phyloP scores from a whole-genome alignment of 2,797 vertebrate genomes.

The Cephalopachus bancanus region DNA sequence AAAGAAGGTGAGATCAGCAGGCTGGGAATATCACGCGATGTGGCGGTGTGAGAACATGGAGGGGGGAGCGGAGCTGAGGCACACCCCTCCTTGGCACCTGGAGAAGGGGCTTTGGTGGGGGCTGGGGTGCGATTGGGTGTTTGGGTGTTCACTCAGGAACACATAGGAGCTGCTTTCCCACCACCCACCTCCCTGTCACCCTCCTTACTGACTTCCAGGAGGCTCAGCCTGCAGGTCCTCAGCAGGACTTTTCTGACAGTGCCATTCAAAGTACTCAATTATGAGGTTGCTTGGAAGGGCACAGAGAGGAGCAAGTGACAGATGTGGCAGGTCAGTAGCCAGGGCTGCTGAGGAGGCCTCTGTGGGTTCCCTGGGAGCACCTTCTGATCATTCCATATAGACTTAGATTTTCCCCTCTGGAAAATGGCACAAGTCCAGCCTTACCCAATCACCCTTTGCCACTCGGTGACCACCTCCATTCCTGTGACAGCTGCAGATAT shows the following conservation, averaged over 20 bases:
- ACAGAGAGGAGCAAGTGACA: not conserved
- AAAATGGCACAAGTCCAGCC: not conserved
- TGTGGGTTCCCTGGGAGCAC: not conserved
- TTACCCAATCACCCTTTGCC: not conserved
- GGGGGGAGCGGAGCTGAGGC: not conserved
- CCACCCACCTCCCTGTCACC: not conserved
- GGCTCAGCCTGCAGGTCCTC: no score
- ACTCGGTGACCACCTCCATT: not conserved
- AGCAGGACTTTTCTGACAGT: not conserved
- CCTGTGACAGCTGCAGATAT: not conserved
- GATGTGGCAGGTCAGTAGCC: not conserved
- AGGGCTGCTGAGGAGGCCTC: not conserved
- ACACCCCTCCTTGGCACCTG: accelerated
- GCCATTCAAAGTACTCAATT: accelerated
- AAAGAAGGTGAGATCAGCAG: slow-evolving; percentile 66
- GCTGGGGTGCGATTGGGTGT: not conserved
- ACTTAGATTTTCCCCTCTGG: not conserved
- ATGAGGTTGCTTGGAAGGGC: not conserved
- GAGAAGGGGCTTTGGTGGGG: not conserved
- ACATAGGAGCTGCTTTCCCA: not conserved
- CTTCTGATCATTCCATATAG: not conserved
- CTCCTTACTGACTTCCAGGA: not conserved
- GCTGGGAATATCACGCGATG: not conserved
- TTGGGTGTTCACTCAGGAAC: not conserved
- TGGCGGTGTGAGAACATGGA: no score